Evolutionary conservation across 2,888 invertebrate genomes (phyloP).

Genomic region (Stenurella melanura): DNA sequence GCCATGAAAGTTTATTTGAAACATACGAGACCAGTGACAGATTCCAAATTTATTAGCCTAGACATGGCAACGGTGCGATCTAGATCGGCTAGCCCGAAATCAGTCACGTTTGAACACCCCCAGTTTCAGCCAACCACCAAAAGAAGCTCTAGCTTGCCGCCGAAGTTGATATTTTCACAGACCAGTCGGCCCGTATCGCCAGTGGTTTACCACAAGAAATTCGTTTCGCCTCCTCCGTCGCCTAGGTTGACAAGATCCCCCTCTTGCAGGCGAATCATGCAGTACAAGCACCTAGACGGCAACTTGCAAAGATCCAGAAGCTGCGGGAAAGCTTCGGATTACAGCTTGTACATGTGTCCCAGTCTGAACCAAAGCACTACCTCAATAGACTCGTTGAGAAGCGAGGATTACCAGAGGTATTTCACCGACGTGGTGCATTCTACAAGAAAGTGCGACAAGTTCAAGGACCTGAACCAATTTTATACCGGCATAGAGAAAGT

Average conservation of each 20-base stretch:
- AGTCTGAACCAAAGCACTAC: conserved; percentile 72
- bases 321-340: conserved; percentile 49
- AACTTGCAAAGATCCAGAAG: conserved; percentile 1
- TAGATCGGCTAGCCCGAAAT: conserved; percentile 77
- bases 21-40: conserved; percentile 82
- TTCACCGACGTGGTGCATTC: conserved; percentile 80
- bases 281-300: conserved; percentile 52
- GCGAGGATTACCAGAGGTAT: conserved; percentile 82
- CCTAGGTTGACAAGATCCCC: conserved; percentile 62
- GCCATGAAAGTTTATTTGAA: conserved; percentile 80
- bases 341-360: conserved; percentile 59
- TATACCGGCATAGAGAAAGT: conserved; percentile 90
- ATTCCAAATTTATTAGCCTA: conserved; percentile 82
- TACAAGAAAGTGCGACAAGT: conserved; percentile 84
- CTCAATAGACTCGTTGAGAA: conserved; percentile 74
- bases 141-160: conserved; percentile 75
- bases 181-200: conserved; percentile 64
- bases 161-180: conserved; percentile 71
- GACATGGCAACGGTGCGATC: conserved; percentile 76
- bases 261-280: conserved; percentile 64
- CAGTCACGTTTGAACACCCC: conserved; percentile 75
- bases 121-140: conserved; percentile 49
- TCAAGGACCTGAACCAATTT: conserved; percentile 89
- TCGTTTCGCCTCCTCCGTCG: conserved; percentile 53
- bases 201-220: conserved; percentile 53